Evolutionary conservation across 2,888 invertebrate genomes (phyloP).

Genomic region (Seladonia tumulorum): DNA sequence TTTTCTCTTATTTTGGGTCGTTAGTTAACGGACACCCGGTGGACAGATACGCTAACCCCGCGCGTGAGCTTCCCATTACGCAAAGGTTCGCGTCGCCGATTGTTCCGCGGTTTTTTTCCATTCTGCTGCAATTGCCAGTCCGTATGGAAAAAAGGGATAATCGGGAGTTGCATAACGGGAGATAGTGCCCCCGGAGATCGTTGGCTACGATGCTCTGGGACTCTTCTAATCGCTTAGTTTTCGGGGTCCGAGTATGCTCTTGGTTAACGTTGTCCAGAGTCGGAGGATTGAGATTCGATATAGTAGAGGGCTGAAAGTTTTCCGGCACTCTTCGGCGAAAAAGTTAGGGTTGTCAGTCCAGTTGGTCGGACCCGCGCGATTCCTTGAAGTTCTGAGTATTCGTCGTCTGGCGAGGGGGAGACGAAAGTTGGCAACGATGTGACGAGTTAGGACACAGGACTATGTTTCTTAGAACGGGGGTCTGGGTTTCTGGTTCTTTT

Average conservation of each 20-base stretch:
- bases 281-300: no score
- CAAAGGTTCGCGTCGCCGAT: constrained; percentile 20
- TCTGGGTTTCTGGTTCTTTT: no score
- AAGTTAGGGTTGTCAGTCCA: no score
- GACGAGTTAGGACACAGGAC: no score
- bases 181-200: not conserved
- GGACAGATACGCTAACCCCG: not conserved
- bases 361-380: no score
- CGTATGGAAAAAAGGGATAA: not conserved
- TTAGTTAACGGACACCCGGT: not conserved
- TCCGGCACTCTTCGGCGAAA: no score
- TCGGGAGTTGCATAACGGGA: not conserved
- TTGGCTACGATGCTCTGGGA: not conserved
- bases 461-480: no score
- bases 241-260: not conserved
- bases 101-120: constrained; percentile 35
- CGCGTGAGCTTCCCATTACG: constrained; percentile 26
- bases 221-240: not conserved
- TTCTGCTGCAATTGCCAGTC: constrained; percentile 12
- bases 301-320: no score
- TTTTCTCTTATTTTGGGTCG: not conserved
- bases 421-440: no score
- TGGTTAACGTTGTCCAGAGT: not conserved
- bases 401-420: no score
- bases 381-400: no score